Conservation (phyloP, 1,140 invertebrate species). For the Hydropsyche tenuis region DNA sequence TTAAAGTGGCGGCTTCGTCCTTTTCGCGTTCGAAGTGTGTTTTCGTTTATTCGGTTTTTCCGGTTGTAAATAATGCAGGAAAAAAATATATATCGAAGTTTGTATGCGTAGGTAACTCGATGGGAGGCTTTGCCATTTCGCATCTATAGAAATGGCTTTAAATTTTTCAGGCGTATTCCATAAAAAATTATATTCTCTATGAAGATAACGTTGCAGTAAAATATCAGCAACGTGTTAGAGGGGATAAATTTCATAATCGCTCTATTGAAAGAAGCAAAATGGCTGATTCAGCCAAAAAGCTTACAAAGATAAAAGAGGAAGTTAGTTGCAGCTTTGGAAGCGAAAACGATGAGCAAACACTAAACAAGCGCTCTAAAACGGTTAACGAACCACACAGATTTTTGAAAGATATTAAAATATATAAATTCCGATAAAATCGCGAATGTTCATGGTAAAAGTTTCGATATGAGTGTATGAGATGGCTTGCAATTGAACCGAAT, state of each 20-base stretch:
- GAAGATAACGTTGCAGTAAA: no score
- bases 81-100: neutral
- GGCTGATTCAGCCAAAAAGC: neutral
- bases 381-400: neutral
- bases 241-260: slow-evolving; percentile 1
- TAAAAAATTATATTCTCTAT: no score
- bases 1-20: neutral
- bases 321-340: neutral
- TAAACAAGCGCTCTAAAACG: slow-evolving; percentile 4
- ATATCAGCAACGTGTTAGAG: neutral
- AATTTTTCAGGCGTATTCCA: no score
- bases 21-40: neutral
- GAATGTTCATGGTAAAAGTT: no score
- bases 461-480: no score
- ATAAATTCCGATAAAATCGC: neutral
- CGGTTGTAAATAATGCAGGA: neutral
- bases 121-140: neutral
- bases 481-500: no score
- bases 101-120: neutral
- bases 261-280: neutral
- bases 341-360: slow-evolving; percentile 4
- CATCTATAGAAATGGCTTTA: neutral
- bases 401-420: neutral
- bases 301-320: neutral
- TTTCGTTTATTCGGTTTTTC: neutral